Base-by-base conservation (phyloP, 2,797 vertebrate genomes). In the Pampus argenteus region DNA sequence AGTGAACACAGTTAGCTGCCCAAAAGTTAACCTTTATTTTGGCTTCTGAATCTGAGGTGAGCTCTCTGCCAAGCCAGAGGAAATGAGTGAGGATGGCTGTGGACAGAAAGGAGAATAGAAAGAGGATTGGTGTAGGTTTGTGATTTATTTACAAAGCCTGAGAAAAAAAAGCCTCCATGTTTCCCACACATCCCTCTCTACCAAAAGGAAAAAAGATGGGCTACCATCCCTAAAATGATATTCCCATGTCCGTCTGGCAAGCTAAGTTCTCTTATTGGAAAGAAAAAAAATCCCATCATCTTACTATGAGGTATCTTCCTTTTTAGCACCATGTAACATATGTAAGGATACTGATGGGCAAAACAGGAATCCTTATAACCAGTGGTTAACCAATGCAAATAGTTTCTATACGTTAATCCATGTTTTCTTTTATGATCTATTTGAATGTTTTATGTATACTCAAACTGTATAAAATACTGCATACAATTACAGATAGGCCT, bases 211-310 rank as follows among this genome's bases (percentile, higher is more conserved):
- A 52, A 52, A 50, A 49, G 56, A 63, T 67, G 71, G 81, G 49
- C 66, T 79, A 48, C 54, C 66, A 59, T 88, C 70, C 71, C 78
- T 78, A 71, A 79, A 87, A 90, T 81, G 81, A 83, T 82, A 89
- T 90, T 89, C 59, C 77, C 87, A 89, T 85, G 86, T 86, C 83
- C 81, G 82, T 86, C 82, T 61, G 74, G 73, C 42, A 57, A 79
- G 50, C 44, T 0, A 4, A 61, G 59, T 64, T 34, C 62, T 82
- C 28, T 64, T 31, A 45, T 3, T 74, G 67, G 73, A 82, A 42
- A 44, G 25, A 54, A 50, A 44, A 29, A 54, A 50, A 67, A 52
- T 65, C 64, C 52, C 44, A 68, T 79, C 48, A 25, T 64, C 2
- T n/a, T 31, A 28, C 38, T 61, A 56, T 29, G 36, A 66, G 49